Percentiles rank a stretch among this genome's conserved stretches.
Evolutionary conservation across 2,797 vertebrate species (phyloP).

Genomic region (Margarornis squamiger): DNA sequence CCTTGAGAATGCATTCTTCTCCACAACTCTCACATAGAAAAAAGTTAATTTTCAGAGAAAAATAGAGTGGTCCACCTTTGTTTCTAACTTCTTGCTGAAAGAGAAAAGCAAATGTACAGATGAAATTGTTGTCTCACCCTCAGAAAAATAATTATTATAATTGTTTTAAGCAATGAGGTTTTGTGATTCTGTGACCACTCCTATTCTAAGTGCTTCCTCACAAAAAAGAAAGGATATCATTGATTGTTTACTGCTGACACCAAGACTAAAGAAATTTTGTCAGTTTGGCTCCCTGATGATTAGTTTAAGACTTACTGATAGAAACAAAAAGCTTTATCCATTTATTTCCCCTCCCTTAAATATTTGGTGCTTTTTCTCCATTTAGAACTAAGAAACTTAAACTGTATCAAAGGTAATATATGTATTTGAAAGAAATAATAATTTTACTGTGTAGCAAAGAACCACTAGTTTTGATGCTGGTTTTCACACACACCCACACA

Average conservation of each 20-base stretch:
- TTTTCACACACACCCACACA: neutral
- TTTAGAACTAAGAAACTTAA: neutral
- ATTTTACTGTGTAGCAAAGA: neutral
- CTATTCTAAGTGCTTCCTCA: constrained; percentile 62
- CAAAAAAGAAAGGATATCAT: constrained; percentile 51
- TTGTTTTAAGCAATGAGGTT: constrained; percentile 69
- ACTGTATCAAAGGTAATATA: neutral
- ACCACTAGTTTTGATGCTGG: neutral
- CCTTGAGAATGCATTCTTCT: constrained; percentile 31
- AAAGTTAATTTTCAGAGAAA: constrained; percentile 4
- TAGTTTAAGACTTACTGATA: neutral
- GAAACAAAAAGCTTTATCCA: neutral
- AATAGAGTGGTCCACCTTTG: constrained; percentile 37
- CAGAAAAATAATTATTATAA: constrained; percentile 67
- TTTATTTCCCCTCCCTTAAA: neutral
- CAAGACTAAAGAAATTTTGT: constrained; percentile 28
- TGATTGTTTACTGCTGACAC: constrained; percentile 62
- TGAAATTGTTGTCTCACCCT: neutral
- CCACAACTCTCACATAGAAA: neutral
- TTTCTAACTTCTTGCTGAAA: constrained; percentile 57
- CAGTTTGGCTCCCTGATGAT: neutral
- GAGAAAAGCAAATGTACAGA: neutral
- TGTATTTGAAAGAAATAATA: neutral
- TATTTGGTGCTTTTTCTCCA: neutral
- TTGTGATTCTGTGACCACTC: constrained; percentile 23